These are phyloP conservation scores for Galerucella nymphaeae DNA, from an alignment of 2,888 invertebrate genomes.

Conservation along the genomic window DNA sequence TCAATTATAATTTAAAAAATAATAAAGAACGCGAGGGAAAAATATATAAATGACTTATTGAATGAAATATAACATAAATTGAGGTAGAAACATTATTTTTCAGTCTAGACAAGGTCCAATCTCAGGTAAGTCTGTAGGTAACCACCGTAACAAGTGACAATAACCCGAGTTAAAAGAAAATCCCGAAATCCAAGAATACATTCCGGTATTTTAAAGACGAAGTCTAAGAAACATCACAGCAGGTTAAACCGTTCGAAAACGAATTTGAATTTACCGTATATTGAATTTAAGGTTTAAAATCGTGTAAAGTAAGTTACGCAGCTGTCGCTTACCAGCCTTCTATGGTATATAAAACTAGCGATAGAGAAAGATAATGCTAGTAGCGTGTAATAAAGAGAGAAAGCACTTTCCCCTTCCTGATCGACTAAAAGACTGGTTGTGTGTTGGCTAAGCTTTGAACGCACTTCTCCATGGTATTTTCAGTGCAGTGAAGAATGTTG, in stretches of 20 bases:
- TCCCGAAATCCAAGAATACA: conserved; percentile 36
- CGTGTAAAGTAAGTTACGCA: background rate
- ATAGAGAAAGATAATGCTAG: conserved; percentile 20
- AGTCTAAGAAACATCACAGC: background rate
- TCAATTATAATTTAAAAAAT: too few species aligned
- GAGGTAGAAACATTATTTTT: background rate
- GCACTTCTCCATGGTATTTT: conserved; percentile 26
- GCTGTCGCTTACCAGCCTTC: conserved; percentile 26
- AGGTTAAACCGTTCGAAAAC: background rate
- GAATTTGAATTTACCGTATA: conserved; percentile 9
- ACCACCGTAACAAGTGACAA: conserved; percentile 19
- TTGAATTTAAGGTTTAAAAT: background rate
- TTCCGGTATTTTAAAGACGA: conserved; percentile 7
- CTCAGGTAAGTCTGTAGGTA: conserved; percentile 9
- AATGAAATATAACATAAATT: background rate
- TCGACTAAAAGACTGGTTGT: conserved; percentile 26
- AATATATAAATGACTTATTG: too few species aligned
- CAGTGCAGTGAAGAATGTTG: conserved; percentile 18
- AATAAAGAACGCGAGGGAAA: too few species aligned
- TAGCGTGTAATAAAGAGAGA: conserved; percentile 13
- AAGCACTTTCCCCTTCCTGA: conserved; percentile 19
- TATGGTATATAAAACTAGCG: conserved; percentile 20
- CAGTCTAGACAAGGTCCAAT: background rate
- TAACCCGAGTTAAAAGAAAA: conserved; percentile 28
- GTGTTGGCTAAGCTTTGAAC: conserved; percentile 10